phyloP scores from a whole-genome alignment of 2,797 vertebrate genomes.

The Orestias chungarensis region DNA sequence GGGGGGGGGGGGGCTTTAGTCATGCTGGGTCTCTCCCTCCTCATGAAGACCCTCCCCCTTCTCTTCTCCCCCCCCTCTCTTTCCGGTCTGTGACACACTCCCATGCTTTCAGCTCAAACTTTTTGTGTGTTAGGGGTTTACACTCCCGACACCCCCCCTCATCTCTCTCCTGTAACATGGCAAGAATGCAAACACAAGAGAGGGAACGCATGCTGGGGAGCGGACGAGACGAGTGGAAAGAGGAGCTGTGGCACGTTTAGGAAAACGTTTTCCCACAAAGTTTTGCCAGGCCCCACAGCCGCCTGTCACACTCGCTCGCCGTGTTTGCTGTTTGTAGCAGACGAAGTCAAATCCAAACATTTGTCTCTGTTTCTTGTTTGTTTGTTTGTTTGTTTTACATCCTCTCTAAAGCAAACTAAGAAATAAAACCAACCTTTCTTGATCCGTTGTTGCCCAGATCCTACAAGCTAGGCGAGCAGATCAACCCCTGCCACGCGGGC shows the following conservation, averaged over 20 bases:
- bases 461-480: conserved; percentile 85
- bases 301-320: conserved; percentile 22
- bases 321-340: background rate
- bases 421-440: background rate
- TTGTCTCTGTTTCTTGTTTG: too few relatives aligned
- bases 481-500: conserved; percentile 85
- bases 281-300: conserved; percentile 10
- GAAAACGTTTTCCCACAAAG: conserved; percentile 37
- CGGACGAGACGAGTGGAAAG: conserved; percentile 57
- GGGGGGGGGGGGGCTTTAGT: conserved; percentile 78
- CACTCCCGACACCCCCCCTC: conserved; percentile 5
- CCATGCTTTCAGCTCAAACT: conserved; percentile 50
- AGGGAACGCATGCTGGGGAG: conserved; percentile 53
- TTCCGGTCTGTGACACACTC: conserved; percentile 54
- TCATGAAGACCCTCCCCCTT: conserved; percentile 42
- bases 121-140: conserved; percentile 3
- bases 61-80: conserved; percentile 52
- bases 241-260: conserved; percentile 47
- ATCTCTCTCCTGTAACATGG: conserved; percentile 35
- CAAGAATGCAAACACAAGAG: conserved; percentile 67
- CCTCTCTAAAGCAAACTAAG: background rate
- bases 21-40: conserved; percentile 65
- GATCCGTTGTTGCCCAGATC: conserved; percentile 75
- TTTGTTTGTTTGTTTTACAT: conserved; percentile 2
- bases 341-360: too few relatives aligned